Conservation (phyloP, 2,888 invertebrate species). For the Nymphalis c-album region DNA sequence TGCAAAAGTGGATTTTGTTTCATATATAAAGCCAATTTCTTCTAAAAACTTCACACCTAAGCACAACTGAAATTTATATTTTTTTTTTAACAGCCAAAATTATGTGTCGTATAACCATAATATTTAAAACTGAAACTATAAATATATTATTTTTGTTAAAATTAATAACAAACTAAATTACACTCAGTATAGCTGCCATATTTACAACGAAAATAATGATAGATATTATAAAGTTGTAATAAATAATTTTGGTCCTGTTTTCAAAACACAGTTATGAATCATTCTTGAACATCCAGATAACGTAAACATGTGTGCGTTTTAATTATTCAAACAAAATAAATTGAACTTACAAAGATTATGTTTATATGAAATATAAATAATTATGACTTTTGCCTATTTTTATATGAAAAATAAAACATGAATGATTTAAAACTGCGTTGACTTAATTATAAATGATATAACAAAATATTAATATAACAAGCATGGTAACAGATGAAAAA, state of each 20-base stretch:
- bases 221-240: slow-evolving; percentile 29
- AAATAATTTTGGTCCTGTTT: slow-evolving; percentile 48
- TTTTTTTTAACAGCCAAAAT: slow-evolving; percentile 4
- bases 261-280: slow-evolving; percentile 3
- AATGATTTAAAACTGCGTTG: slow-evolving; percentile 6
- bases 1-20: background rate
- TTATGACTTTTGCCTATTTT: background rate
- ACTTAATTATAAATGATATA: background rate
- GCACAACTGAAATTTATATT: background rate
- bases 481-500: slow-evolving; percentile 11
- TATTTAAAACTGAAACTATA: slow-evolving; percentile 33
- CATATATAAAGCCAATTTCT: background rate
- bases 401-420: background rate
- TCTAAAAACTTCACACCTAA: background rate
- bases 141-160: slow-evolving; percentile 41
- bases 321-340: background rate
- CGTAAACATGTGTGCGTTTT: background rate
- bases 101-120: background rate
- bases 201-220: slow-evolving; percentile 51
- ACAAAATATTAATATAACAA: slow-evolving; percentile 7
- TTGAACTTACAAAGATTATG: background rate
- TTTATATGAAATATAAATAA: background rate
- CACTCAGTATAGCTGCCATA: slow-evolving; percentile 62
- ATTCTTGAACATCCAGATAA: background rate
- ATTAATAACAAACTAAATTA: slow-evolving; percentile 47